phyloP scores from a whole-genome alignment of 2,888 invertebrate genomes.

The Lacanobia wlatinum region DNA sequence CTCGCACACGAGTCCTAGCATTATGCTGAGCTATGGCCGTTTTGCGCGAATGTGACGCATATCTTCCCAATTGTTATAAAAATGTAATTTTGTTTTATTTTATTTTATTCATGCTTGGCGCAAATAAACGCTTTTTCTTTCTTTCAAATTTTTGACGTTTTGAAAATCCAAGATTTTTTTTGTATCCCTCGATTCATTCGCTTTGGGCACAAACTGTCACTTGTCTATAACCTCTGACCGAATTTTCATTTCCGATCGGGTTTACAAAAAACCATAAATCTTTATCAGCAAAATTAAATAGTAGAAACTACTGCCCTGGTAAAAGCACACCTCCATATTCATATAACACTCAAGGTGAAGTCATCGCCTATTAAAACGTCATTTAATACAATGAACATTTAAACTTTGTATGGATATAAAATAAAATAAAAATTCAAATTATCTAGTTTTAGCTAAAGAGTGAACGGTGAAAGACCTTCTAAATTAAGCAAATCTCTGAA shows the following conservation, averaged over 20 bases:
- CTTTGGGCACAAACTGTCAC: too few species aligned
- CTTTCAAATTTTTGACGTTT: too few species aligned
- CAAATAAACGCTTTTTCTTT: too few species aligned
- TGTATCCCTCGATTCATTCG: too few species aligned
- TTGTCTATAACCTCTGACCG: background rate
- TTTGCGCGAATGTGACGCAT: too few species aligned
- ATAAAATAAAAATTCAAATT: constrained; percentile 63
- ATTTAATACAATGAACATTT: constrained; percentile 56
- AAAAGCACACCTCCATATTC: constrained; percentile 23
- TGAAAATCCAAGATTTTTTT: too few species aligned
- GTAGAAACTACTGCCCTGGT: constrained; percentile 12
- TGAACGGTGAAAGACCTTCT: constrained; percentile 77
- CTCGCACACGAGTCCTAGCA: too few species aligned
- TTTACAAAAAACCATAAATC: constrained; percentile 2
- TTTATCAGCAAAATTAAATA: background rate
- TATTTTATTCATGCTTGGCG: too few species aligned
- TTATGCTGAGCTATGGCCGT: too few species aligned
- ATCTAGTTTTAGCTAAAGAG: constrained; percentile 62
- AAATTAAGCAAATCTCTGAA: constrained; percentile 81
- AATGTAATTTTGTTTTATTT: too few species aligned
- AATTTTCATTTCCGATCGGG: constrained; percentile 13
- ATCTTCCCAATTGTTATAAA: too few species aligned
- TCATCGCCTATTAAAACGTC: constrained; percentile 55
- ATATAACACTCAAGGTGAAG: constrained; percentile 42
- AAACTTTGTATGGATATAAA: constrained; percentile 48